Conservation (phyloP, 1,140 invertebrate species). For the Euura lappo region DNA sequence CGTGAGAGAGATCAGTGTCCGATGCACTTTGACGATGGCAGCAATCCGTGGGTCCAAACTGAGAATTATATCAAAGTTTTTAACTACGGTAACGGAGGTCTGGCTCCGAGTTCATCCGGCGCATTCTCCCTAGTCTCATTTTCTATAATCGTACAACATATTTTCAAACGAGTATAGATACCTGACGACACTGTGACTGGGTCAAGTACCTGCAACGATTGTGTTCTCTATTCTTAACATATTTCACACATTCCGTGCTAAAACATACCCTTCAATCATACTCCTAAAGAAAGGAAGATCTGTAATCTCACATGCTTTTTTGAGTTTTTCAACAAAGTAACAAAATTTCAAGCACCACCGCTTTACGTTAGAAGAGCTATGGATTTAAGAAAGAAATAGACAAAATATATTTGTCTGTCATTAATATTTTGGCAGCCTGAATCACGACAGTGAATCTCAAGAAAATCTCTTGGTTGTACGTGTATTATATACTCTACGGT, state of each 20-base stretch:
- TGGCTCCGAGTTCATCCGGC: neutral
- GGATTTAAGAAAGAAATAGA: too few relatives aligned
- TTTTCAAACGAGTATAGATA: neutral
- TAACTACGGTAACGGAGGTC: constrained; percentile 50
- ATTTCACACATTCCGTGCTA: neutral
- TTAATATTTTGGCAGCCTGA: too few relatives aligned
- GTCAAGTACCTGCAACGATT: constrained; percentile 1
- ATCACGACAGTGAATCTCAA: too few relatives aligned
- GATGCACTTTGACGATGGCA: constrained; percentile 93
- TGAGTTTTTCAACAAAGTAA: too few relatives aligned
- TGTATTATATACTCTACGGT: too few relatives aligned
- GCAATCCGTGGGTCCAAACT: constrained; percentile 79
- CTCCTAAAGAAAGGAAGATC: neutral
- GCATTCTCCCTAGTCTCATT: neutral
- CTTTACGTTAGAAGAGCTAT: too few relatives aligned
- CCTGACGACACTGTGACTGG: neutral
- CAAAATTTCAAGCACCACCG: too few relatives aligned
- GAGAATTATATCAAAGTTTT: constrained; percentile 78
- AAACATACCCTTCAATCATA: neutral
- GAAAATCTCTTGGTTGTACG: too few relatives aligned
- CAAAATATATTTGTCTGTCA: too few relatives aligned
- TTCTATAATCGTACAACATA: neutral
- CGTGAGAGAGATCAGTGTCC: constrained; percentile 86
- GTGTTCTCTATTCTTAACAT: neutral
- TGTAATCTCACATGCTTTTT: neutral